A percentile compares a stretch with the other conserved stretches of the same genome.
Conservation (phyloP, 2,113 vertebrate species). For the Hippocampus abdominalis region DNA sequence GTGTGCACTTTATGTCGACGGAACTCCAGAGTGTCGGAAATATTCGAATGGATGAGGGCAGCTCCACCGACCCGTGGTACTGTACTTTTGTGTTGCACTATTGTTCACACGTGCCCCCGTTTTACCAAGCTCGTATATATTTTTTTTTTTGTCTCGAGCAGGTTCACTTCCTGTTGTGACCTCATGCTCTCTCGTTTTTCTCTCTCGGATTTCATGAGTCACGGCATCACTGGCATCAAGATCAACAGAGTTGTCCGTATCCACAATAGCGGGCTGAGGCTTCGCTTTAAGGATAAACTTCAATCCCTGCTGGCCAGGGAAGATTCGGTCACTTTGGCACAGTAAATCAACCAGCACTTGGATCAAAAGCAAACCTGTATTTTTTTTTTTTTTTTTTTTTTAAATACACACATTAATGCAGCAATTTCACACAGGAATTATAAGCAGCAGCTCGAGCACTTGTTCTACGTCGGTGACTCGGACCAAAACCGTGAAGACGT, state of each 20-base stretch:
- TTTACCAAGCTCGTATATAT: not conserved
- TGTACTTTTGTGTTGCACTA: not conserved
- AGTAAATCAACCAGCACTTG: conserved; percentile 54
- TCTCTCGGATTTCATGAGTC: conserved; percentile 69
- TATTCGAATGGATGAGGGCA: conserved; percentile 80
- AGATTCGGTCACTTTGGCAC: conserved; percentile 40
- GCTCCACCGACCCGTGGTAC: conserved; percentile 74
- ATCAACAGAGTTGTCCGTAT: conserved; percentile 75
- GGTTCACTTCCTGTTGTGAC: conserved; percentile 80
- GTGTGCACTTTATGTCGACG: conserved; percentile 73
- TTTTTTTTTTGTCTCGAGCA: conserved; percentile 30
- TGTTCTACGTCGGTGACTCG: conserved; percentile 77
- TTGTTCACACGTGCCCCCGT: not conserved
- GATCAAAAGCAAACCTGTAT: not conserved
- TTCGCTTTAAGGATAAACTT: conserved; percentile 81
- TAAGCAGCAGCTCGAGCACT: conserved; percentile 74
- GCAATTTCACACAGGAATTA: conserved; percentile 62
- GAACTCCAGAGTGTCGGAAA: conserved; percentile 83
- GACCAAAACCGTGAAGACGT: conserved; percentile 67
- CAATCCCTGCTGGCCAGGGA: conserved; percentile 66
- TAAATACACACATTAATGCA: conserved; percentile 7
- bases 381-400: not conserved
- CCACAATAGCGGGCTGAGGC: conserved; percentile 76
- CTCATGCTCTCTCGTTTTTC: conserved; percentile 79
- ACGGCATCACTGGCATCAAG: conserved; percentile 71